Conservation (phyloP, 1,140 invertebrate species). For the Drosophila teissieri region DNA sequence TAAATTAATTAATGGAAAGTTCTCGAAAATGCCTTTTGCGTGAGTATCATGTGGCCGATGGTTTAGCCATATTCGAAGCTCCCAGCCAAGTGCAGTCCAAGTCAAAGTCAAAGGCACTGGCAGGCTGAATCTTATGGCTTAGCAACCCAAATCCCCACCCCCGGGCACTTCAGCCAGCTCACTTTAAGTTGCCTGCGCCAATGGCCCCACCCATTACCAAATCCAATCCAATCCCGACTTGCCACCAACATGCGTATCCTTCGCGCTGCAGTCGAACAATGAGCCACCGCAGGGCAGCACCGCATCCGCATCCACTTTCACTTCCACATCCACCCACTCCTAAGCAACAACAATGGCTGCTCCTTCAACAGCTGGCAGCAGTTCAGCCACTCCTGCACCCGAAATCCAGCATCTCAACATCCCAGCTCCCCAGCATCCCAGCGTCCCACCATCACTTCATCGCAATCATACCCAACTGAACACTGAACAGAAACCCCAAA, state of each 20-base stretch:
- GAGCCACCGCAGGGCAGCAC: constrained; percentile 57
- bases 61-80: constrained; percentile 14
- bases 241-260: constrained; percentile 70
- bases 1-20: constrained; percentile 52
- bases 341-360: constrained; percentile 29
- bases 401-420: background rate
- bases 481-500: constrained; percentile 38
- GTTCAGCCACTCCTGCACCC: constrained; percentile 9
- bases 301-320: constrained; percentile 10
- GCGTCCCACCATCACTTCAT: too few species aligned
- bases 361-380: constrained; percentile 59
- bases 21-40: constrained; percentile 22
- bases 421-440: too few species aligned
- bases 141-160: background rate
- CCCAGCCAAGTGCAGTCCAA: constrained; percentile 9
- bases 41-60: constrained; percentile 38
- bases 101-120: constrained; percentile 47
- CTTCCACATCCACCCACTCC: constrained; percentile 1
- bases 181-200: constrained; percentile 31
- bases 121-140: constrained; percentile 38
- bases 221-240: constrained; percentile 60
- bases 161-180: constrained; percentile 20
- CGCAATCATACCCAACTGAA: constrained; percentile 11
- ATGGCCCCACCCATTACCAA: constrained; percentile 20
- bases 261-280: constrained; percentile 71